A percentile compares a stretch with the other conserved stretches of the same genome.
These are phyloP conservation scores for Leptogaster cylindrica DNA, from an alignment of 2,888 invertebrate genomes.

Conservation along the genomic window DNA sequence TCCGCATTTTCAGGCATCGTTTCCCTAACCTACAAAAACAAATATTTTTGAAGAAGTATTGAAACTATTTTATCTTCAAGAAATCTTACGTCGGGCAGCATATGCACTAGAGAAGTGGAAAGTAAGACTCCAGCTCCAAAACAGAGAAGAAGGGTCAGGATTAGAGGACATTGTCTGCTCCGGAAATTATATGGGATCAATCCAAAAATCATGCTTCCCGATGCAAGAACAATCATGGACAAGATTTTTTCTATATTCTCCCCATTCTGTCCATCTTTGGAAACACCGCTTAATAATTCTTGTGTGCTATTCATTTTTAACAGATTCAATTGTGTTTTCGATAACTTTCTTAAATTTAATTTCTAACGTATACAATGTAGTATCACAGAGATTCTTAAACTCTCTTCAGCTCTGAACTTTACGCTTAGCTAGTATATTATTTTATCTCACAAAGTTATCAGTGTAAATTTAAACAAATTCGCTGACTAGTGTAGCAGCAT, in stretches of 20 bases:
- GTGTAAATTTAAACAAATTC: too few species aligned
- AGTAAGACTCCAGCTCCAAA: constrained; percentile 83
- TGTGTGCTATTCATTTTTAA: too few species aligned
- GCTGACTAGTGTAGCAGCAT: too few species aligned
- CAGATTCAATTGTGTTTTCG: too few species aligned
- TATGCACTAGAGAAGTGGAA: constrained; percentile 78
- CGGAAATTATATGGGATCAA: constrained; percentile 72
- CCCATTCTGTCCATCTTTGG: too few species aligned
- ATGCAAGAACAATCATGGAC: constrained; percentile 70
- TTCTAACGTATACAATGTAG: too few species aligned
- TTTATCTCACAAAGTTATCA: too few species aligned
- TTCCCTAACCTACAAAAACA: constrained; percentile 64
- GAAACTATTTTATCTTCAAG: not conserved
- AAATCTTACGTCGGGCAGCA: constrained; percentile 74
- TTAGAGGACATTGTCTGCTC: constrained; percentile 67
- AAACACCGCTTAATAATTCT: too few species aligned
- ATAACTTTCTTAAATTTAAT: too few species aligned
- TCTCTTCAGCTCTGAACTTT: too few species aligned
- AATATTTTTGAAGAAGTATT: not conserved
- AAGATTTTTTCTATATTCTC: constrained; percentile 67
- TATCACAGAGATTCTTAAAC: too few species aligned
- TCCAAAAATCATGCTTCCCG: constrained; percentile 74
- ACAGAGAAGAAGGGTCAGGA: constrained; percentile 74
- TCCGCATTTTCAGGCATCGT: constrained; percentile 68
- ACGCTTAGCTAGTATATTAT: too few species aligned